Percentiles rank a stretch among this genome's conserved stretches.
Conservation (phyloP, 2,888 invertebrate species). For the Drosophila percnosoma region DNA sequence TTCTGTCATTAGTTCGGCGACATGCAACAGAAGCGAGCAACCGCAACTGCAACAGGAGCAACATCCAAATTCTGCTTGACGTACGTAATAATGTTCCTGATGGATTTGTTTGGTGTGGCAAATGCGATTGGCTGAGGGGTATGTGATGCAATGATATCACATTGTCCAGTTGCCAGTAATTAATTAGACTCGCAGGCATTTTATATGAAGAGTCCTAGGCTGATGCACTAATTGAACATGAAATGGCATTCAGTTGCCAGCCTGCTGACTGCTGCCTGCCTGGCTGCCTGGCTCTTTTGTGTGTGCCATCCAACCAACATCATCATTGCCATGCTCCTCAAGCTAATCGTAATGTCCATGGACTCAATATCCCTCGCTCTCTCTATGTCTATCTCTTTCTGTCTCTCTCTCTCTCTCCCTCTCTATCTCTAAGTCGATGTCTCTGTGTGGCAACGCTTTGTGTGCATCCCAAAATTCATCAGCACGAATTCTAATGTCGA, state of each 20-base stretch:
- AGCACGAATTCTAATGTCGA: slow-evolving; percentile 56
- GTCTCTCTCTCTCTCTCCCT: not conserved
- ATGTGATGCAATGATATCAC: slow-evolving; percentile 1
- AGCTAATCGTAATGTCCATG: slow-evolving; percentile 40
- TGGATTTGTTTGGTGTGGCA: not conserved
- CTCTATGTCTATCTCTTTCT: not conserved
- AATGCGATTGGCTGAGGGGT: not conserved
- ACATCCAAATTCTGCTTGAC: slow-evolving; percentile 33
- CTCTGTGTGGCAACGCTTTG: slow-evolving; percentile 14
- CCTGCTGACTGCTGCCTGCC: not conserved
- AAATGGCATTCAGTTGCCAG: slow-evolving; percentile 50
- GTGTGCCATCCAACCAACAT: slow-evolving; percentile 23
- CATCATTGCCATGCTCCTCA: slow-evolving; percentile 16
- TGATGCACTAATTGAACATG: slow-evolving; percentile 76
- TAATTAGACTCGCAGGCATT: slow-evolving; percentile 82
- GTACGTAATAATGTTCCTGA: slow-evolving; percentile 52
- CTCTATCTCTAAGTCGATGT: not conserved
- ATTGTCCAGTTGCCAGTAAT: slow-evolving; percentile 52
- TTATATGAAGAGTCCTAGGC: slow-evolving; percentile 55
- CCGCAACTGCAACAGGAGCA: slow-evolving; percentile 13
- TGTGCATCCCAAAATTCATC: slow-evolving; percentile 55
- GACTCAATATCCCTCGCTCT: slow-evolving; percentile 1
- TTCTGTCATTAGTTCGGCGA: slow-evolving; percentile 56
- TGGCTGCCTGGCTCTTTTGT: not conserved
- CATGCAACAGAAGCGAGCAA: slow-evolving; percentile 14